A percentile compares a stretch with the other conserved stretches of the same genome.
phyloP scores from a whole-genome alignment of 2,113 vertebrate genomes.

The Megaptera novaeangliae region DNA sequence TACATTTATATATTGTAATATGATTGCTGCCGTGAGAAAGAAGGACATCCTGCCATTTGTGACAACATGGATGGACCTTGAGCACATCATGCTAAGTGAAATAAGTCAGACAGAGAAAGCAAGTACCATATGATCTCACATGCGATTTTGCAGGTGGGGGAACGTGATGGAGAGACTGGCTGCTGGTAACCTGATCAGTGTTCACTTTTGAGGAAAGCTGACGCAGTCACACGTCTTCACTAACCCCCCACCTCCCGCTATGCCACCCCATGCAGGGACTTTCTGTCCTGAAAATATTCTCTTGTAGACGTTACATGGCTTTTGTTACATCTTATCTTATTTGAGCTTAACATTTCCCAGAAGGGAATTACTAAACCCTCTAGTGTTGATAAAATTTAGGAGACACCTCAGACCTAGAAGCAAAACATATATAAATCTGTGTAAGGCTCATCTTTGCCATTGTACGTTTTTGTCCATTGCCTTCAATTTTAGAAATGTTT shows the following conservation, averaged over 20 bases:
- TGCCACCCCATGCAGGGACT: background rate
- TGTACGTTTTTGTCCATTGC: background rate
- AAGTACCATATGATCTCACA: rapidly evolving
- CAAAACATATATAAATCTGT: background rate
- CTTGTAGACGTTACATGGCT: background rate
- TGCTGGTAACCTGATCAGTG: too few species aligned
- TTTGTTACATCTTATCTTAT: background rate
- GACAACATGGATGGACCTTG: too few species aligned
- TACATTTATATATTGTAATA: background rate
- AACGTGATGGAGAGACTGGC: background rate
- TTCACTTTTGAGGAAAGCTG: background rate
- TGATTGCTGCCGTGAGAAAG: background rate
- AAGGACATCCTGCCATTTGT: background rate
- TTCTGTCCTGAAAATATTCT: background rate
- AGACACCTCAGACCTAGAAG: background rate
- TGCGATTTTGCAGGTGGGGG: background rate
- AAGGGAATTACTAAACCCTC: background rate
- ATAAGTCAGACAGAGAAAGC: background rate
- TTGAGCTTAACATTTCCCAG: background rate
- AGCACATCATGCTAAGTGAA: background rate
- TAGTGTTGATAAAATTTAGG: background rate
- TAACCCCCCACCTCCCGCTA: rapidly evolving
- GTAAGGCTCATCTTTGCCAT: background rate
- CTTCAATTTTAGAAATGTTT: background rate
- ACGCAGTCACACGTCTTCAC: rapidly evolving